A percentile compares a stretch with the other conserved stretches of the same genome.
Conservation (phyloP, 2,113 vertebrate species). For the Burhinus oedicnemus region DNA sequence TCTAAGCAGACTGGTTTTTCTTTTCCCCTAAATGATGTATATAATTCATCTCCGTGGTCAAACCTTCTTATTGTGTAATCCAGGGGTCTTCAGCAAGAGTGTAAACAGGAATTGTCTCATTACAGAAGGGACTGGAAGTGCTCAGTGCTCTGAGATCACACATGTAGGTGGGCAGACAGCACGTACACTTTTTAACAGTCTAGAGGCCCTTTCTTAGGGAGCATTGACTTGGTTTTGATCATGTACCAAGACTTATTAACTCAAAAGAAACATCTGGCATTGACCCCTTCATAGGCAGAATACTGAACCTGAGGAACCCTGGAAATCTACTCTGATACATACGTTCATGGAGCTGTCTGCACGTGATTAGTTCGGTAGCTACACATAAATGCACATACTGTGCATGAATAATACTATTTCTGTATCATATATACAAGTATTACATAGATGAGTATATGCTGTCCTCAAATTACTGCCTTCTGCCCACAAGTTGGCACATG, state of each 20-base stretch:
- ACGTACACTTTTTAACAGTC: not conserved
- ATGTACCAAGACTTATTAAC: not conserved
- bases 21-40: not conserved
- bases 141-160: constrained; percentile 47
- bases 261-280: constrained; percentile 6
- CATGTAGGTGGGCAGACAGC: constrained; percentile 38
- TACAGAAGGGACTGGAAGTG: constrained; percentile 40
- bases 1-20: not conserved
- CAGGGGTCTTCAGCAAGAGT: not conserved
- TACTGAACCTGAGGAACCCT: not conserved
- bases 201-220: not conserved
- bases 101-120: constrained; percentile 42
- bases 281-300: not conserved
- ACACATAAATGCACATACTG: not conserved
- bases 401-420: not conserved
- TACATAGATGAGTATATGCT: not conserved
- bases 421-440: not conserved
- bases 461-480: not conserved
- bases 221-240: not conserved
- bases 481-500: not conserved
- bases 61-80: not conserved
- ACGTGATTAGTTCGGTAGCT: not conserved
- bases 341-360: not conserved
- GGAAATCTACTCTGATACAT: not conserved
- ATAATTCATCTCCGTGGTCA: not conserved